phyloP scores from a whole-genome alignment of 2,113 vertebrate species.

The Bubo scandiacus region DNA sequence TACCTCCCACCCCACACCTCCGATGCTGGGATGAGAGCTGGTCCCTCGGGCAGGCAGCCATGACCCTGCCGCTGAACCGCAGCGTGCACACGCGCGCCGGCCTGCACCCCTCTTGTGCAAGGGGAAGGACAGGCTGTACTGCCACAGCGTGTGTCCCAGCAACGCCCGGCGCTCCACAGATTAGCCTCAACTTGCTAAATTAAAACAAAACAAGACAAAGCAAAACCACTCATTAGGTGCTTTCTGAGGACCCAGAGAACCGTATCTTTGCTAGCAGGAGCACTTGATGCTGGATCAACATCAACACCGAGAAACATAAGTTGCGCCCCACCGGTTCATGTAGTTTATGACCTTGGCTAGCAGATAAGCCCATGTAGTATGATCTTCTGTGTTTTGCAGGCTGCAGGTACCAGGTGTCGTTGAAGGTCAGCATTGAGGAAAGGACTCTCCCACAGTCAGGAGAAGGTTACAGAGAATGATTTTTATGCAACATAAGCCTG shows the following conservation, averaged over 20 bases:
- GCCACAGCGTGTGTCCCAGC: neutral
- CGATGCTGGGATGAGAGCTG: fast-evolving
- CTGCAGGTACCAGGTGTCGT: constrained; percentile 58
- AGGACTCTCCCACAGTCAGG: constrained; percentile 34
- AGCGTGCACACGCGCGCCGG: fast-evolving
- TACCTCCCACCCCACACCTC: fast-evolving
- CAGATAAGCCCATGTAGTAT: constrained; percentile 35
- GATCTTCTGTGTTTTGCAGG: constrained; percentile 41
- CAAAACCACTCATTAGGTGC: neutral
- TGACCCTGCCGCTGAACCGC: neutral
- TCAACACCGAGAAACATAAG: constrained; percentile 5
- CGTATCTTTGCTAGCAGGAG: neutral
- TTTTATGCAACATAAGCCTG: constrained; percentile 68
- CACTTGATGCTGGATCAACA: neutral
- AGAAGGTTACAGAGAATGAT: constrained; percentile 57
- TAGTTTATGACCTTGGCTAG: constrained; percentile 41
- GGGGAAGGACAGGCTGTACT: constrained; percentile 46
- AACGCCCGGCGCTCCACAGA: neutral
- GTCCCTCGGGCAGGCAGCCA: neutral
- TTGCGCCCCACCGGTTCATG: neutral
- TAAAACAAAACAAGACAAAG: neutral
- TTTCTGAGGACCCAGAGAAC: neutral
- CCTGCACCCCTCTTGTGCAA: fast-evolving
- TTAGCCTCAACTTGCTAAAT: neutral
- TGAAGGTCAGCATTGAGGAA: constrained; percentile 64